Evolutionary conservation across 2,797 vertebrate species (phyloP).

Genomic region (Rhinogobio ventralis): DNA sequence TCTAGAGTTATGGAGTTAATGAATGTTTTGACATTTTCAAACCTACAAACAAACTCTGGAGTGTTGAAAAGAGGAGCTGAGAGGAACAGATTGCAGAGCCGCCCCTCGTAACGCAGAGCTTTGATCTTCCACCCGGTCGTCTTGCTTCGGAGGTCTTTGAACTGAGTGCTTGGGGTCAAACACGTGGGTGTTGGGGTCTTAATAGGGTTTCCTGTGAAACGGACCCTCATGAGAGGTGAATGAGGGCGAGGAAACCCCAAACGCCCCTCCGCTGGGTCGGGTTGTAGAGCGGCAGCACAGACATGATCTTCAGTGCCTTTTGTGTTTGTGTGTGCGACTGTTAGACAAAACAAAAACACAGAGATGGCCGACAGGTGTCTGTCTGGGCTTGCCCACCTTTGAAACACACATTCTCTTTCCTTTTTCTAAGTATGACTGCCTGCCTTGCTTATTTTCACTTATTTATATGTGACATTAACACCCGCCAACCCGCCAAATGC

Average conservation of each 20-base stretch:
- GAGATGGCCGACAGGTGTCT: slow-evolving; percentile 63
- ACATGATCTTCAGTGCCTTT: slow-evolving; percentile 2
- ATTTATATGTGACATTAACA: no score
- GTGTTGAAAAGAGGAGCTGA: slow-evolving; percentile 53
- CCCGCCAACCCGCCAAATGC: no score
- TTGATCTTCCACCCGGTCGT: slow-evolving; percentile 62
- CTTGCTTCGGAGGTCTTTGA: slow-evolving; percentile 68
- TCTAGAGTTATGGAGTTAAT: background rate
- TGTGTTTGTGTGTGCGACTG: slow-evolving; percentile 10
- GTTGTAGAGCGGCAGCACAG: background rate
- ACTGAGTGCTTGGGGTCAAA: slow-evolving; percentile 62
- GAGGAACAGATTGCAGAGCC: slow-evolving; percentile 54
- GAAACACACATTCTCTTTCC: slow-evolving; percentile 15
- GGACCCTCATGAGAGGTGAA: slow-evolving; percentile 54
- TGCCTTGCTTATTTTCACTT: background rate
- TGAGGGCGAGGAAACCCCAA: slow-evolving; percentile 46
- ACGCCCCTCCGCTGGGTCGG: slow-evolving; percentile 12
- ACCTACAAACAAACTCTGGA: slow-evolving; percentile 15
- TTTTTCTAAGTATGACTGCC: background rate
- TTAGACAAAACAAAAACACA: slow-evolving; percentile 74
- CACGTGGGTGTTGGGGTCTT: slow-evolving; percentile 60
- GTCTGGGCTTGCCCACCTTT: slow-evolving; percentile 63
- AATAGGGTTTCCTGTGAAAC: slow-evolving; percentile 52
- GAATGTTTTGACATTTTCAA: slow-evolving; percentile 6
- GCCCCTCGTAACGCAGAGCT: slow-evolving; percentile 55